Conservation (phyloP, 2,113 vertebrate genomes). For the Lagenorhynchus albirostris region DNA sequence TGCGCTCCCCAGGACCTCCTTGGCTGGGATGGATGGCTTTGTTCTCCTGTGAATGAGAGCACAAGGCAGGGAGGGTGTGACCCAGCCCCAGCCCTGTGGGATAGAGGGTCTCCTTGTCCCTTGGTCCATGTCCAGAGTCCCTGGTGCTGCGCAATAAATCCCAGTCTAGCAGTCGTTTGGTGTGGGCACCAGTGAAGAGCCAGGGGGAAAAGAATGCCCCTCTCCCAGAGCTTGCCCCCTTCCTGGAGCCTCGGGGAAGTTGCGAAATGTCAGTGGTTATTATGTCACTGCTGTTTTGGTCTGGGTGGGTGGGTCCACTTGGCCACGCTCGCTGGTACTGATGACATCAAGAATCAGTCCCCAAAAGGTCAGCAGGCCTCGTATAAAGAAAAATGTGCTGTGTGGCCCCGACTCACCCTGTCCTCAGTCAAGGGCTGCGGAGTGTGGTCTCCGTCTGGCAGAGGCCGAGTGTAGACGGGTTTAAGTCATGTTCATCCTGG, state of each 20-base stretch:
- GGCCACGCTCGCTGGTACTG: not conserved
- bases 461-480: not conserved
- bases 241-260: not conserved
- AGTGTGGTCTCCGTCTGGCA: not conserved
- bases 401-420: not conserved
- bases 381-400: not conserved
- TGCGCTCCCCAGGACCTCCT: not conserved
- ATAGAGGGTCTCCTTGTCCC: not conserved
- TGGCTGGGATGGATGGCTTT: not conserved
- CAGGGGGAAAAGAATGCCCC: not conserved
- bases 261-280: not conserved
- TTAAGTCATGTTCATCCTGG: not conserved
- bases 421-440: not conserved
- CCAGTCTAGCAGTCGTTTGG: not conserved
- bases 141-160: not conserved
- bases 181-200: not conserved
- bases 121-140: not conserved
- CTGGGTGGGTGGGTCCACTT: not conserved
- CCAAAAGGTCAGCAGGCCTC: not conserved
- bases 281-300: not conserved
- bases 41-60: not conserved
- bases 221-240: not conserved
- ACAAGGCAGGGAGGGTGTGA: not conserved
- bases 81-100: not conserved
- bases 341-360: not conserved